Evolutionary conservation across 1,140 invertebrate genomes (phyloP).

Genomic region (Halictus rubicundus): DNA sequence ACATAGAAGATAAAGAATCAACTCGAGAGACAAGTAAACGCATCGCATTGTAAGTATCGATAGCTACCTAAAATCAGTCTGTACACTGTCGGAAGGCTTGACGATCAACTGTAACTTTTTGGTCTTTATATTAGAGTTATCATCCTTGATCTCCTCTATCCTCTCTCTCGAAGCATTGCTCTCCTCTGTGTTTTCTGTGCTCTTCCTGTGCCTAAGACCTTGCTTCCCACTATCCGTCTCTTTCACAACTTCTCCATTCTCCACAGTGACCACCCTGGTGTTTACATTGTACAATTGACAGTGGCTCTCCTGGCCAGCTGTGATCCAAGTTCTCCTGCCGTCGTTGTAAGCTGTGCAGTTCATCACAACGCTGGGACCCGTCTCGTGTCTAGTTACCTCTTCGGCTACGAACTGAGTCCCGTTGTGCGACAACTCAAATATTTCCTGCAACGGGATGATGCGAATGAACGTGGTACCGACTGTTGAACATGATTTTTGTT

Average conservation of each 20-base stretch:
- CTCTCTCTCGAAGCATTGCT: conserved; percentile 77
- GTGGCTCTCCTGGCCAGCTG: conserved; percentile 94
- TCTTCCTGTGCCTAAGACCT: conserved; percentile 76
- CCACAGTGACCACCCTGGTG: conserved; percentile 82
- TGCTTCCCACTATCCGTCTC: conserved; percentile 65
- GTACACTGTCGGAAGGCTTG: conserved; percentile 87
- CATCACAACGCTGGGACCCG: conserved; percentile 94
- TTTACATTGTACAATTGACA: conserved; percentile 94
- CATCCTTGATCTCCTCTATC: conserved; percentile 73
- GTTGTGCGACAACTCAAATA: conserved; percentile 93
- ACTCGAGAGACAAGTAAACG: too few species aligned
- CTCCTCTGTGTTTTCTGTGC: conserved; percentile 66
- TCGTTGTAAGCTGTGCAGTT: conserved; percentile 88
- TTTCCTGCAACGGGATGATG: conserved; percentile 84
- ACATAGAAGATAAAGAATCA: background rate
- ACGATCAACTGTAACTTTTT: conserved; percentile 88
- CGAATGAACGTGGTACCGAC: background rate
- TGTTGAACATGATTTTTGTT: background rate
- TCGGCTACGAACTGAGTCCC: conserved; percentile 90
- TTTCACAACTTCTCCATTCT: conserved; percentile 78
- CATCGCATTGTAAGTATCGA: background rate
- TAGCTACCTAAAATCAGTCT: conserved; percentile 88
- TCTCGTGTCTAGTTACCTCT: conserved; percentile 93
- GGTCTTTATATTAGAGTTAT: conserved; percentile 78
- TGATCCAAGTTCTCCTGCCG: conserved; percentile 88